phyloP scores from a whole-genome alignment of 2,797 vertebrate species.

The Girardinus metallicus region DNA sequence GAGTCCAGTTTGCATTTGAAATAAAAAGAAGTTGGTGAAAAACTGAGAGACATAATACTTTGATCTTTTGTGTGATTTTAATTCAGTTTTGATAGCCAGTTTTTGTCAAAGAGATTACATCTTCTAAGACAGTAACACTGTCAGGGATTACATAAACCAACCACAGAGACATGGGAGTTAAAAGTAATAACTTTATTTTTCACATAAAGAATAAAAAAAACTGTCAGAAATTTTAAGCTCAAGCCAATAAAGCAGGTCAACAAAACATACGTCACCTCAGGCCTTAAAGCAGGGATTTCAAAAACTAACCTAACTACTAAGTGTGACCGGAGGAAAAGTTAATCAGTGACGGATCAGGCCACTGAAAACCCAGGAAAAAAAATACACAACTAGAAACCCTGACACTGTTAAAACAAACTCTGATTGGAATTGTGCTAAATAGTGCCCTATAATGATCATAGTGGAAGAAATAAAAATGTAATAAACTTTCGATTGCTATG shows the following conservation, averaged over 20 bases:
- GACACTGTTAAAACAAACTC: not conserved
- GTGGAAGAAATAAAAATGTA: no score
- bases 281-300: not conserved
- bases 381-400: not conserved
- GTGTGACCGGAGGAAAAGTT: not conserved
- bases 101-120: slow-evolving; percentile 4
- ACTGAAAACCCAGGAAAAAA: not conserved
- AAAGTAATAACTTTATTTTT: no score
- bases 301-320: not conserved
- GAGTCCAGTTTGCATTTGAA: not conserved
- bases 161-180: not conserved
- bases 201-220: slow-evolving; percentile 5
- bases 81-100: not conserved
- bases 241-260: not conserved
- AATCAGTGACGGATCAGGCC: not conserved
- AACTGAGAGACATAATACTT: not conserved
- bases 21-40: not conserved
- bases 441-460: not conserved
- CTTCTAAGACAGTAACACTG: slow-evolving; percentile 4
- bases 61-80: slow-evolving; percentile 23
- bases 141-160: not conserved
- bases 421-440: not conserved
- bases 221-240: not conserved
- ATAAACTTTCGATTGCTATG: no score
- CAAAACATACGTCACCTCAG: not conserved